A percentile compares a stretch with the other conserved stretches of the same genome.
Conservation (phyloP, 2,797 vertebrate species). For the Myripristis murdjan region DNA sequence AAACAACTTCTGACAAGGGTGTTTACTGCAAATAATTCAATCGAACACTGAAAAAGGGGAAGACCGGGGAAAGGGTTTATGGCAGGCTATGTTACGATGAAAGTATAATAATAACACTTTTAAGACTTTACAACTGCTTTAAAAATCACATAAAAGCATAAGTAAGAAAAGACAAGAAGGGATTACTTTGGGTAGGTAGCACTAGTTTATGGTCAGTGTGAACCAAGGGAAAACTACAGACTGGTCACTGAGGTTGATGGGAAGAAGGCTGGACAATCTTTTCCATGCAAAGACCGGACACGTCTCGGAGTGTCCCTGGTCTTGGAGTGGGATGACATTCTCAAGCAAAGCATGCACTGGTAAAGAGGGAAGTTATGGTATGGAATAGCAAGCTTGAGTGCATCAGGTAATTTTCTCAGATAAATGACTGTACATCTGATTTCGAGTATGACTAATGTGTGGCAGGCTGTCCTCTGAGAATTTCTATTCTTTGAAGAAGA, state of each 20-base stretch:
- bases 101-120: constrained; percentile 4
- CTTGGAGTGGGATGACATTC: constrained; percentile 69
- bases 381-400: constrained; percentile 50
- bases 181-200: too few species aligned
- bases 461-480: constrained; percentile 28
- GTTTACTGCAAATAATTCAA: neutral
- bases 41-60: neutral
- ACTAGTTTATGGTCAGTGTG: neutral
- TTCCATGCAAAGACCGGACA: constrained; percentile 41
- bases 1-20: neutral
- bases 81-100: neutral
- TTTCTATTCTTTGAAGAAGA: constrained; percentile 30
- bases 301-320: constrained; percentile 28
- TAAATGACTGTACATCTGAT: constrained; percentile 65
- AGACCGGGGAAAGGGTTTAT: constrained; percentile 10
- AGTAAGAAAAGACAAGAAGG: neutral
- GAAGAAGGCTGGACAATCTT: constrained; percentile 25
- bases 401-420: constrained; percentile 48
- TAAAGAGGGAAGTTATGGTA: constrained; percentile 50
- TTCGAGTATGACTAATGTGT: constrained; percentile 51
- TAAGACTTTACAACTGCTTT: too few species aligned
- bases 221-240: constrained; percentile 2
- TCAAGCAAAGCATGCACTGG: constrained; percentile 69
- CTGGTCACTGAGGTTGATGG: constrained; percentile 28
- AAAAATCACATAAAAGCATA: neutral